Percentiles rank a stretch among this genome's conserved stretches.
These are phyloP conservation scores for Scarus forsteni DNA, from an alignment of 2,797 vertebrate species.

Conservation along the genomic window DNA sequence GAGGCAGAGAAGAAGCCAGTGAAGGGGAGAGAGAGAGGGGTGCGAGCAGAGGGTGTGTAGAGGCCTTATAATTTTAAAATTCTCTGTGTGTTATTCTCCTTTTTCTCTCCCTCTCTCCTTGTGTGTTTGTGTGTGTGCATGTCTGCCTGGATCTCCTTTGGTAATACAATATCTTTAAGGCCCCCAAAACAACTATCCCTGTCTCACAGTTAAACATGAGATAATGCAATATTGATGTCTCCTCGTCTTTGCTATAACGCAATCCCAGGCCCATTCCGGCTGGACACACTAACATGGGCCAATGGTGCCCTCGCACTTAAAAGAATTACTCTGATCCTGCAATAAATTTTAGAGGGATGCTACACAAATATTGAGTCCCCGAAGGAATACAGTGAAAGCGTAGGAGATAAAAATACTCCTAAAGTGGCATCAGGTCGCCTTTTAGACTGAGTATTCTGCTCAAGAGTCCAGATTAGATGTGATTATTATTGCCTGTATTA, in stretches of 20 bases:
- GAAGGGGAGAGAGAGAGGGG: conserved; percentile 59
- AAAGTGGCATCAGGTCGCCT: conserved; percentile 55
- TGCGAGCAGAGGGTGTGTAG: conserved; percentile 69
- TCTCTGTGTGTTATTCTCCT: conserved; percentile 75
- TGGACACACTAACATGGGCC: conserved; percentile 70
- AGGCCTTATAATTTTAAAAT: conserved; percentile 83
- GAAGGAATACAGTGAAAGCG: conserved; percentile 63
- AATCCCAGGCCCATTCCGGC: conserved; percentile 73
- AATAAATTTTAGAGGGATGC: conserved; percentile 73
- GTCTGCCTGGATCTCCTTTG: conserved; percentile 76
- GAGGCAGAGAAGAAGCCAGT: conserved; percentile 68
- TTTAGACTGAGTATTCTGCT: conserved; percentile 43
- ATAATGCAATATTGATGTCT: conserved; percentile 82
- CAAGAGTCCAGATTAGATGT: conserved; percentile 24
- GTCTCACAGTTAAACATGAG: conserved; percentile 81
- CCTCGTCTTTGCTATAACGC: conserved; percentile 78
- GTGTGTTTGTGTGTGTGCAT: conserved; percentile 48
- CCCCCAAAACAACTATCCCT: conserved; percentile 79
- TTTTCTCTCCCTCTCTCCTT: conserved; percentile 15
- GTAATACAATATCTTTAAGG: conserved; percentile 81
- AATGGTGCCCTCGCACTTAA: conserved; percentile 73
- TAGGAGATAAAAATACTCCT: conserved; percentile 43
- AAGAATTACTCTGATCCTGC: conserved; percentile 74
- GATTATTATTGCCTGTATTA: not conserved
- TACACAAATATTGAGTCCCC: conserved; percentile 72